Conservation (phyloP, 1,140 invertebrate species). For the Drosophila malerkotliana region DNA sequence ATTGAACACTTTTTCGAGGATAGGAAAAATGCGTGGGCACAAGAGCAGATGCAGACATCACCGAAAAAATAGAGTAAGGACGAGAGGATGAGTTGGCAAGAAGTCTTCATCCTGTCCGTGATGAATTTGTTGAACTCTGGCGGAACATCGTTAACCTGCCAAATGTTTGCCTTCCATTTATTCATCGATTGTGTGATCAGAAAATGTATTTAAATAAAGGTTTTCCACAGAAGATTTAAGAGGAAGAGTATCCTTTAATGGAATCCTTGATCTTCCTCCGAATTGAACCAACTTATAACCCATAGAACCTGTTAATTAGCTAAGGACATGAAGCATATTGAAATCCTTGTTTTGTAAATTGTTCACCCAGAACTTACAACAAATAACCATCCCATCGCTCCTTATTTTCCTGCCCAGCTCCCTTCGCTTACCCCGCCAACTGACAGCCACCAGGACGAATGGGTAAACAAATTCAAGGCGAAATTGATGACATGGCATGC, state of each 20-base stretch:
- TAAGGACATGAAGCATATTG: slow-evolving; percentile 47
- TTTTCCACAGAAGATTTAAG: neutral
- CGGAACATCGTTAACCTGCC: slow-evolving; percentile 29
- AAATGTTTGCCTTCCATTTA: slow-evolving; percentile 22
- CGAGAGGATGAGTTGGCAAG: slow-evolving; percentile 18
- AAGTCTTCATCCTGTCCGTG: slow-evolving; percentile 22
- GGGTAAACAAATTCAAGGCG: slow-evolving; percentile 80
- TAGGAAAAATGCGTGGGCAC: slow-evolving; percentile 28
- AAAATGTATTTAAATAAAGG: slow-evolving; percentile 9
- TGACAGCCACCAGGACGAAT: slow-evolving; percentile 59
- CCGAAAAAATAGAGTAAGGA: slow-evolving; percentile 4
- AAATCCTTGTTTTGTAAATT: slow-evolving; percentile 39
- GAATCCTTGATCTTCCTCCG: too few relatives aligned
- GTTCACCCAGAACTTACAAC: slow-evolving; percentile 57
- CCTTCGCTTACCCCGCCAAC: neutral
- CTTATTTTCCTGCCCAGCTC: neutral
- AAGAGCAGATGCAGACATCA: slow-evolving; percentile 23
- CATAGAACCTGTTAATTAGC: slow-evolving; percentile 46
- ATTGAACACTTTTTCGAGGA: slow-evolving; percentile 17
- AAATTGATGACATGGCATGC: slow-evolving; percentile 74
- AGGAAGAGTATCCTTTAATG: too few relatives aligned
- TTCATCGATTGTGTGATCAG: slow-evolving; percentile 16
- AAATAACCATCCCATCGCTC: slow-evolving; percentile 36
- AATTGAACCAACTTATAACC: too few relatives aligned
- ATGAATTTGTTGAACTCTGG: slow-evolving; percentile 34